Evolutionary conservation across 2,888 invertebrate species (phyloP).

Genomic region (Epistrophe eligans): DNA sequence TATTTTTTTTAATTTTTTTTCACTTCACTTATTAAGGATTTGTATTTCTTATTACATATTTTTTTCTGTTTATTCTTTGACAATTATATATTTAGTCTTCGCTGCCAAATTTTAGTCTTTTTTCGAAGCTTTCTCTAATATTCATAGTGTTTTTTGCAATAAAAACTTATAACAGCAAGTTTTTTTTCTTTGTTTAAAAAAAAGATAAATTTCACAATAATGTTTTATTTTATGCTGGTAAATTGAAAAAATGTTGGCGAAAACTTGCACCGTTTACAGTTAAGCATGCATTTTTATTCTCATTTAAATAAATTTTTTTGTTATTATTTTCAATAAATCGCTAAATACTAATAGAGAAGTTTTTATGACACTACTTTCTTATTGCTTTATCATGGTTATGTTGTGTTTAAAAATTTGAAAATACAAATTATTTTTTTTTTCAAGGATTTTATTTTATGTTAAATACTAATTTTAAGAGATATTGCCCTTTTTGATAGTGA

Average conservation of each 20-base stretch:
- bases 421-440: neutral
- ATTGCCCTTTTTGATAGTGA: too few species aligned
- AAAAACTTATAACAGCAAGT: conserved; percentile 7
- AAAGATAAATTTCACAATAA: conserved; percentile 7
- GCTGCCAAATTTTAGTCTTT: conserved; percentile 34
- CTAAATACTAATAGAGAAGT: conserved; percentile 39
- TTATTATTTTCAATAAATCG: conserved; percentile 19
- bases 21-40: neutral
- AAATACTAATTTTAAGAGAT: neutral
- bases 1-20: conserved; percentile 30
- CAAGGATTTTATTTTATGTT: neutral
- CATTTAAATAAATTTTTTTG: neutral
- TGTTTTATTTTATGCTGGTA: conserved; percentile 40
- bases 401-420: neutral
- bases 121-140: conserved; percentile 44
- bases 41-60: conserved; percentile 5
- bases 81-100: conserved; percentile 35
- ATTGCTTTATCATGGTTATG: conserved; percentile 31
- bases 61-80: conserved; percentile 21
- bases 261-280: conserved; percentile 60
- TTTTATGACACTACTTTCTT: conserved; percentile 35
- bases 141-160: conserved; percentile 31
- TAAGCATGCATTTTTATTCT: conserved; percentile 50
- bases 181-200: neutral
- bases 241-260: conserved; percentile 20